A percentile compares a stretch with the other conserved stretches of the same genome.
Conservation (phyloP, 2,113 vertebrate species). For the Gulo gulo region DNA sequence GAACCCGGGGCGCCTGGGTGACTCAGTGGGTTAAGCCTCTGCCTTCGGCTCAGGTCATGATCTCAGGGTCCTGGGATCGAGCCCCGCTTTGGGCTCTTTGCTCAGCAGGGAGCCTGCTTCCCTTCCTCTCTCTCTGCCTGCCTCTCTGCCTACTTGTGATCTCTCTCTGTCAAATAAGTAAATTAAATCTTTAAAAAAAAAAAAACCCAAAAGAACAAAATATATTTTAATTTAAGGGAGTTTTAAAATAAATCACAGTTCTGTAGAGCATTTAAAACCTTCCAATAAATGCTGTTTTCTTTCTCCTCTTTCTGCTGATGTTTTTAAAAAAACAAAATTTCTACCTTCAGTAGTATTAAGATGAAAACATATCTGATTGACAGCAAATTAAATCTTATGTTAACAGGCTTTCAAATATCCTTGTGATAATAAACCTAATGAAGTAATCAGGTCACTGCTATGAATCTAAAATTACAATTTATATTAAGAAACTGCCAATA, state of each 20-base stretch:
- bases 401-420: conserved; percentile 45
- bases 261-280: background rate
- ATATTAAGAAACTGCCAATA: conserved; percentile 51
- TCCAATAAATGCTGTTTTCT: background rate
- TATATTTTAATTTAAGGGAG: conserved; percentile 14
- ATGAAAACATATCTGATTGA: conserved; percentile 57
- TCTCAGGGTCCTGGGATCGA: too few relatives aligned
- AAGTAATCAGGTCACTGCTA: conserved; percentile 58
- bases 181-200: too few relatives aligned
- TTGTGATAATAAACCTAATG: conserved; percentile 53
- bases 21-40: too few relatives aligned
- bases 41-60: too few relatives aligned
- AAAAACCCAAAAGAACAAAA: background rate
- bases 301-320: background rate
- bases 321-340: conserved; percentile 31
- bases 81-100: too few relatives aligned
- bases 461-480: conserved; percentile 52
- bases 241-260: conserved; percentile 44
- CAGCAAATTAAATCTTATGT: conserved; percentile 57
- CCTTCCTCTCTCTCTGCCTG: too few relatives aligned
- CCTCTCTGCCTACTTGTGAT: too few relatives aligned
- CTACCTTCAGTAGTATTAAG: conserved; percentile 45
- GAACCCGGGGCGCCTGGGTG: too few relatives aligned
- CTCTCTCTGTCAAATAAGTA: background rate
- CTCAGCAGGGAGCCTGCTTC: too few relatives aligned